Evolutionary conservation across 2,888 invertebrate species (phyloP), one percentile per base, ranked within the genome.

Genomic region (Nemurella pictetii): DNA sequence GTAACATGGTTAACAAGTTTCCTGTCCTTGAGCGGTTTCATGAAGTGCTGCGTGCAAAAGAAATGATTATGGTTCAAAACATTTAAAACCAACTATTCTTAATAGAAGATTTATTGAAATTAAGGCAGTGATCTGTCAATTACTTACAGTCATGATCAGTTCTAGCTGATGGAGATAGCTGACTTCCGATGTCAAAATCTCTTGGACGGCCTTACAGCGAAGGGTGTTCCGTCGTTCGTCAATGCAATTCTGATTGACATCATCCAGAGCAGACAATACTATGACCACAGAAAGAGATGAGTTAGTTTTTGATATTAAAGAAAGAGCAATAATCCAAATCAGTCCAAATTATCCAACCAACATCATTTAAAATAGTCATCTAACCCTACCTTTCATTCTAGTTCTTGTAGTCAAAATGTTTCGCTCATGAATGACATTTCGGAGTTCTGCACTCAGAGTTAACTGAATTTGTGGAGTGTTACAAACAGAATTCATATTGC

Each of bases 101-200:
- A 74, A n/a, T n/a, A n/a, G n/a, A n/a, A n/a, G n/a, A n/a, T n/a
- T n/a, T n/a, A n/a, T n/a, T n/a, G n/a, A n/a, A n/a, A n/a, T n/a
- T n/a, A n/a, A n/a, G n/a, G n/a, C n/a, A n/a, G n/a, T n/a, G n/a
- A n/a, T n/a, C n/a, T n/a, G n/a, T n/a, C 20, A 20, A 55, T 55
- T 20, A 83, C 83, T 85, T 88, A 92, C 92, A 89, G 93, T 92
- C 90, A 94, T 93, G 9, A 95, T 91, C 28, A 92, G 90, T 89
- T 95, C 94, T 73, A 95, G 89, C 87, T 95, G 95, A 27, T 92
- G 91, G 26, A 95, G 90, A 89, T 95, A 96, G 7, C 93, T 92
- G 85, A 93, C 92, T 90, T 96, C 95, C 9, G 95, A 94, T 20
- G 92, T 92, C 83, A 95, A 91, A 86, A 95, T 93, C 90, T 95